These are phyloP conservation scores for Apis florea DNA, from an alignment of 1,140 invertebrate species.

Conservation along the genomic window DNA sequence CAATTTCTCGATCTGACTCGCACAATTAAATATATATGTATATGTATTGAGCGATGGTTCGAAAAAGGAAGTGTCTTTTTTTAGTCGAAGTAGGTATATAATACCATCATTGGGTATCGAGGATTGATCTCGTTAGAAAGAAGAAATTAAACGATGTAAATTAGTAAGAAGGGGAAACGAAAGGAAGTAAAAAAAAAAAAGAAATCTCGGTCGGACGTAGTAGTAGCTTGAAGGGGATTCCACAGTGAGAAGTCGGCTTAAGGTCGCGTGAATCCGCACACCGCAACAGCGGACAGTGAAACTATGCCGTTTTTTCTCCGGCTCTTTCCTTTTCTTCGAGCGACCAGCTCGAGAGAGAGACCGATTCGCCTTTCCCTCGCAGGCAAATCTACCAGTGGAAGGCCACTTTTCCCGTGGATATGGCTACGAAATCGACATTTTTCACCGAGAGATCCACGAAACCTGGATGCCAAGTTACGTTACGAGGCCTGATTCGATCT, in stretches of 20 bases:
- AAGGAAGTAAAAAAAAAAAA: constrained; percentile 17
- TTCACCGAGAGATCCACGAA: constrained; percentile 12
- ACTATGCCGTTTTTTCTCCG: constrained; percentile 40
- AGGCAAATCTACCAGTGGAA: constrained; percentile 6
- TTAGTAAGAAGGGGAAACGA: background rate
- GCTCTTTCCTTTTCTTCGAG: constrained; percentile 45
- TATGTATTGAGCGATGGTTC: no score
- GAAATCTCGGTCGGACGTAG: constrained; percentile 20
- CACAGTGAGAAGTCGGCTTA: constrained; percentile 36
- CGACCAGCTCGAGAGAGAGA: background rate
- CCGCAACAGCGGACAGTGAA: constrained; percentile 43
- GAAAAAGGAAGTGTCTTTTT: background rate
- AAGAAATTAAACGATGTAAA: background rate
- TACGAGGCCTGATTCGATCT: background rate
- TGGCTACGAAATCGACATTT: constrained; percentile 27
- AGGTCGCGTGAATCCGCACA: constrained; percentile 35
- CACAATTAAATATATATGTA: no score
- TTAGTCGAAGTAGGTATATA: background rate
- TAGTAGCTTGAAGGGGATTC: constrained; percentile 3
- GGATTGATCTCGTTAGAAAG: background rate
- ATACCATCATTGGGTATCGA: background rate
- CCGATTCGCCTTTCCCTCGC: constrained; percentile 29
- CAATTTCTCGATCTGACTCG: no score
- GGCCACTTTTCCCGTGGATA: constrained; percentile 15
- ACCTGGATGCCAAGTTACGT: background rate